Evolutionary conservation across 2,797 vertebrate species (phyloP), one percentile per base, ranked within the genome.

Genomic region (Centroberyx gerrardi): DNA sequence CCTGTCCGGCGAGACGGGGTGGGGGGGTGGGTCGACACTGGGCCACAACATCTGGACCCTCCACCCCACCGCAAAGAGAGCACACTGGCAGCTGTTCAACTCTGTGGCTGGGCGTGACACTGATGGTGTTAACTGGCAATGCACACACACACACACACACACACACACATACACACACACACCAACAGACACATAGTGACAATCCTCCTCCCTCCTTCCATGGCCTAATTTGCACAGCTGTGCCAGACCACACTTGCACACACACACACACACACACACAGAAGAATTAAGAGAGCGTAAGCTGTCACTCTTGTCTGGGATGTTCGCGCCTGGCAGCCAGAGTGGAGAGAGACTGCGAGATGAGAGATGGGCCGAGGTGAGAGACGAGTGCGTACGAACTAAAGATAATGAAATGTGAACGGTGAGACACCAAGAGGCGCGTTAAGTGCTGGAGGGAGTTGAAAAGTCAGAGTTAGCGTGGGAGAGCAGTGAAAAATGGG

Each of bases 41-140:
- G 81, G 83, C 79, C 56, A 49, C 38, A 90, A 91, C 91, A 92
- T 91, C 87, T 92, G 89, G 86, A 82, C 70, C 73, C 48, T 78
- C 72, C 79, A 48, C 63, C 61, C 78, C 8, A 3, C 89, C 79
- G 93, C 92, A 78, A 94, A 89, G 92, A 94, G 93, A 93, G 87
- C 93, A 89, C 2, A 77, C 1, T 90, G 92, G 94, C 97, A 98
- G 97, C 96, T 98, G 97, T 96, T 97, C 95, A 95, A 95, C 95
- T 97, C 94, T 92, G 87, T 86, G 93, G 94, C 96, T 86, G 76
- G 87, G 91, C 94, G 92, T 92, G 93, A 96, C 95, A 96, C 95
- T 92, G 93, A 95, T 95, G 95, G 95, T 97, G 96, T 95, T 94
- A 95, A 97, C 96, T 95, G 94, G 92, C 95, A 95, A 84, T 95